Percentiles rank a stretch among this genome's conserved stretches.
phyloP scores from a whole-genome alignment of 2,888 invertebrate species.

The Drosophila gaucha region DNA sequence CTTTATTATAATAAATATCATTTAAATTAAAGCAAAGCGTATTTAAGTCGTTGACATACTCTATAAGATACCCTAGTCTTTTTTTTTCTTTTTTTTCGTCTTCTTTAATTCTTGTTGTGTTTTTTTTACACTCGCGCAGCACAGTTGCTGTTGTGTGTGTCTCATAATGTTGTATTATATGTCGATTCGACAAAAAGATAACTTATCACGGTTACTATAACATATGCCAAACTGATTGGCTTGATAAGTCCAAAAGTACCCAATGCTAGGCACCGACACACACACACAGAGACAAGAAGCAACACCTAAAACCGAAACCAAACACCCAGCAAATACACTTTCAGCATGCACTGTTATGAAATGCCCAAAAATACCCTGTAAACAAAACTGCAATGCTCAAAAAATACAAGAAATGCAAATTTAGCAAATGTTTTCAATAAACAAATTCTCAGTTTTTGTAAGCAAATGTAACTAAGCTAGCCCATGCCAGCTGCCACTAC shows the following conservation, averaged over 20 bases:
- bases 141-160: conserved; percentile 42
- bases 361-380: conserved; percentile 16
- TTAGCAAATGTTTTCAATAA: no score
- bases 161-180: conserved; percentile 60
- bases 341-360: not conserved
- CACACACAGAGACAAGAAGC: conserved; percentile 10
- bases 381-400: not conserved
- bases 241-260: conserved; percentile 55
- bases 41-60: no score
- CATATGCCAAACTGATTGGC: conserved; percentile 75
- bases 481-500: not conserved
- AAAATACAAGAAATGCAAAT: not conserved
- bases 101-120: not conserved
- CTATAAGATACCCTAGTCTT: no score
- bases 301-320: conserved; percentile 34
- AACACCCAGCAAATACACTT: conserved; percentile 26
- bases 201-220: conserved; percentile 60
- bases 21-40: no score
- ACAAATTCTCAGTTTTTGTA: no score
- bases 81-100: not conserved
- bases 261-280: conserved; percentile 25
- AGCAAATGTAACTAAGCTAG: not conserved
- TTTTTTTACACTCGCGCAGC: conserved; percentile 12
- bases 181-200: conserved; percentile 69
- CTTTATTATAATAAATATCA: no score